Evolutionary conservation across 2,113 vertebrate species (phyloP).

Genomic region (Recurvirostra avosetta): DNA sequence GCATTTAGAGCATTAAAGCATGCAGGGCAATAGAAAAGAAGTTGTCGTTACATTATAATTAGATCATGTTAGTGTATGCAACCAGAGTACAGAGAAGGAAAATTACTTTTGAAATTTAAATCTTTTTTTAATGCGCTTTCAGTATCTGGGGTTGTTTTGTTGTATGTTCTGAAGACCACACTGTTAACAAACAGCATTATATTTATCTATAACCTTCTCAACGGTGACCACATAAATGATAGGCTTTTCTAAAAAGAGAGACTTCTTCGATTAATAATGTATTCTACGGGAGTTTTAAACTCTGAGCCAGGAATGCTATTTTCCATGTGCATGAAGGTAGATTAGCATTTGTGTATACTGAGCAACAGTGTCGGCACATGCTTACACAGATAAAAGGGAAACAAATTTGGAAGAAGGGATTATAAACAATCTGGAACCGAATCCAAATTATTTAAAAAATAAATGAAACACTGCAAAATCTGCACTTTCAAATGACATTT

Average conservation of each 20-base stretch:
- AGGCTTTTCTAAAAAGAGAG: slow-evolving; percentile 32
- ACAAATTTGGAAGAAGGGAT: slow-evolving; percentile 54
- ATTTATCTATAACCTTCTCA: slow-evolving; percentile 36
- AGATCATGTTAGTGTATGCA: slow-evolving; percentile 25
- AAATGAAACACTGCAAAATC: slow-evolving; percentile 33
- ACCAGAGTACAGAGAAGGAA: neutral
- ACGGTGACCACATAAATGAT: slow-evolving; percentile 43
- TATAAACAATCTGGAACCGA: slow-evolving; percentile 57
- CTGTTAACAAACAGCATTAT: slow-evolving; percentile 35
- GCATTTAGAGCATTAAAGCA: slow-evolving; percentile 19
- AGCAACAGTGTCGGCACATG: slow-evolving; percentile 51
- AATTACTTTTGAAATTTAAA: slow-evolving; percentile 28
- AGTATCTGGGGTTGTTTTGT: slow-evolving; percentile 12
- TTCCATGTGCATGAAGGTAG: slow-evolving; percentile 60
- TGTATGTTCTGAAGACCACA: slow-evolving; percentile 7
- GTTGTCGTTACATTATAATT: slow-evolving; percentile 34
- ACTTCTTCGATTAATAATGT: slow-evolving; percentile 61
- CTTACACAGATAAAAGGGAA: slow-evolving; percentile 65
- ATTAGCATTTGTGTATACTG: slow-evolving; percentile 51
- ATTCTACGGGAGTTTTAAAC: slow-evolving; percentile 52
- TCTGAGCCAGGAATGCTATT: slow-evolving; percentile 44
- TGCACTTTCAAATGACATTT: slow-evolving; percentile 28
- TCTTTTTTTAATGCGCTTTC: neutral
- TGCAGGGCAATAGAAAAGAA: slow-evolving; percentile 27
- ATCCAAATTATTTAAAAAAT: slow-evolving; percentile 56